These are phyloP conservation scores for Indicator maculatus DNA, from an alignment of 2,113 vertebrate species.

Conservation along the genomic window DNA sequence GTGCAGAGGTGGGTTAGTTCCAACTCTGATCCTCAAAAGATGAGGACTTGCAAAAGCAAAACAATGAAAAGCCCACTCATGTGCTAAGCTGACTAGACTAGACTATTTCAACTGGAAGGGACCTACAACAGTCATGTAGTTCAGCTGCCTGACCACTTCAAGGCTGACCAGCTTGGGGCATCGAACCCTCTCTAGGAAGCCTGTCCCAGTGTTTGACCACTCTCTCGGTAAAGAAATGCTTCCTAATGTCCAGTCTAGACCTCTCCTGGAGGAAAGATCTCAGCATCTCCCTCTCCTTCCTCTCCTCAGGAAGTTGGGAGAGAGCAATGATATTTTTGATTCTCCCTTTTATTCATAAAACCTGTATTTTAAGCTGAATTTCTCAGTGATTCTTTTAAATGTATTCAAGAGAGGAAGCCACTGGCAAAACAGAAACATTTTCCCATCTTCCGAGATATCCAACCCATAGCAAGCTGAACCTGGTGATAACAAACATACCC, in stretches of 20 bases:
- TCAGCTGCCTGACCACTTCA: background rate
- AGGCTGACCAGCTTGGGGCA: background rate
- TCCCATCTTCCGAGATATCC: background rate
- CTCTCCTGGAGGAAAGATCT: background rate
- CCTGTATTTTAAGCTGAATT: background rate
- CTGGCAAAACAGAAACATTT: background rate
- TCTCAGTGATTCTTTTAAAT: background rate
- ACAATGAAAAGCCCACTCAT: background rate
- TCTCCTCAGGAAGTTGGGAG: no score
- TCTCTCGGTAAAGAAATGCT: background rate
- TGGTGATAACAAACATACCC: background rate
- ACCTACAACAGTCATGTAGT: rapidly evolving
- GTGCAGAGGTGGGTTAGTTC: background rate
- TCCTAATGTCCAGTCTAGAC: background rate
- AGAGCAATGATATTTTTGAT: background rate
- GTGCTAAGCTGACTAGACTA: background rate
- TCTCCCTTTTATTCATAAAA: background rate
- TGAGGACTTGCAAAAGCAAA: background rate
- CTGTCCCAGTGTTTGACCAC: background rate
- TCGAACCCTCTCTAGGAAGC: background rate
- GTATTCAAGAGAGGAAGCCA: background rate
- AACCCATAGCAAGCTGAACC: background rate
- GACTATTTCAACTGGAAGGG: background rate
- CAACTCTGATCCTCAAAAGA: background rate
- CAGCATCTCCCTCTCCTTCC: background rate